Evolutionary conservation across 2,113 vertebrate species (phyloP), one percentile per base, ranked within the genome.

Genomic region (Hypanus sabinus): DNA sequence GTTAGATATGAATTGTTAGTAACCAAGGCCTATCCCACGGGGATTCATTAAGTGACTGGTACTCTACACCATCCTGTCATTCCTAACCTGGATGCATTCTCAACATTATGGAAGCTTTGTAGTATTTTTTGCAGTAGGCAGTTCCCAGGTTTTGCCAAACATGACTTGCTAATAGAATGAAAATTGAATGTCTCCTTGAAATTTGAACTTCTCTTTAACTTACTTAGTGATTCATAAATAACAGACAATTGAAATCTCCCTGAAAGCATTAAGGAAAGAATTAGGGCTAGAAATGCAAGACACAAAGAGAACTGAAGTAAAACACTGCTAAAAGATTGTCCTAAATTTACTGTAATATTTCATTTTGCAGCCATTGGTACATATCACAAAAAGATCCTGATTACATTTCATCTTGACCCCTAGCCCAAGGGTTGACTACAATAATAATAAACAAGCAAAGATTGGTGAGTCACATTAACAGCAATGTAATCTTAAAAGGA

Each of bases 41-140:
- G 97, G 97, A 95, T 96, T 97, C 97, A 97, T 97, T 97, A 97
- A 97, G 96, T 95, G 97, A 95, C 96, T 96, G 96, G 96, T 95
- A 96, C 96, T 96, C 95, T 95, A 94, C 96, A 94, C 95, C 94
- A 94, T 95, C 96, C 96, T 95, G 96, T 96, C 96, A 96, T 96
- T 95, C 95, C 96, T 96, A 96, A 96, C 97, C 96, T 96, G 96
- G 96, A 96, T 95, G 95, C 95, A 95, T 95, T 94, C 91, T 93
- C 70, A 93, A 93, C 91, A 93, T 93, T 93, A 93, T 71, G 68
- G 91, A 75, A 93, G 91, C 91, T 93, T 93, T 93, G 91, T 93
- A 93, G 68, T 93, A 93, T 93, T 93, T 93, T 93, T 73, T 93
- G 91, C 91, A 93, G 33, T 93, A 93, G 91, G 91, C 91, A 73